Evolutionary conservation across 2,888 invertebrate genomes (phyloP), one percentile per base, ranked within the genome.

Genomic region (Limenitis camilla): DNA sequence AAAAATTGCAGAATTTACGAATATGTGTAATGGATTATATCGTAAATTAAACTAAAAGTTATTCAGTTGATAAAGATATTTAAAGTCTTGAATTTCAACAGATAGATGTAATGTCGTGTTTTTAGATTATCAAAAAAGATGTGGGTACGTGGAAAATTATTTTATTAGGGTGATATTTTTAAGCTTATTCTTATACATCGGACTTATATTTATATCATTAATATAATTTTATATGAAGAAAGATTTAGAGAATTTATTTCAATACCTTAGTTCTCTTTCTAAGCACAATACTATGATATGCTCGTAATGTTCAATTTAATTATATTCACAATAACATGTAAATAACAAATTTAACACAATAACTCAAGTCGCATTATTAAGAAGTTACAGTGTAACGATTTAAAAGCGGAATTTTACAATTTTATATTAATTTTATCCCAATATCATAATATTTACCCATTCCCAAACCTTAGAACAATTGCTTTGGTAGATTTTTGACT

Each of bases 331-430:
- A 71, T 67, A 74, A 70, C 63, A 59, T 65, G 66, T 67, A 65
- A 66, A 77, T 74, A 81, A 80, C 78, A 78, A 78, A 73, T 76
- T 72, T 71, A 78, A 78, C 77, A 76, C 73, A 77, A 74, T 72
- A 73, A 65, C 62, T 68, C 65, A 66, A 64, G 56, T 60, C 55
- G 48, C 58, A 55, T 60, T 46, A 49, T 40, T 55, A n/a, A 51
- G 52, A 51, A 47, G 53, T 58, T 55, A 46, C 36, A 57, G 52
- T 54, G 35, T 50, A 53, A 53, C 52, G 49, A 55, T 50, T 53
- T 48, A 53, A 61, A 51, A 56, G 56, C 66, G 63, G n/a, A n/a
- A n/a, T n/a, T n/a, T n/a, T n/a, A n/a, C 49, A 51, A 49, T 56
- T 54, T 53, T 53, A 55, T 56, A 56, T 59, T 59, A 52, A 55